Base-by-base conservation (phyloP, 2,888 invertebrate genomes). In the Oscheius myriophilus region DNA sequence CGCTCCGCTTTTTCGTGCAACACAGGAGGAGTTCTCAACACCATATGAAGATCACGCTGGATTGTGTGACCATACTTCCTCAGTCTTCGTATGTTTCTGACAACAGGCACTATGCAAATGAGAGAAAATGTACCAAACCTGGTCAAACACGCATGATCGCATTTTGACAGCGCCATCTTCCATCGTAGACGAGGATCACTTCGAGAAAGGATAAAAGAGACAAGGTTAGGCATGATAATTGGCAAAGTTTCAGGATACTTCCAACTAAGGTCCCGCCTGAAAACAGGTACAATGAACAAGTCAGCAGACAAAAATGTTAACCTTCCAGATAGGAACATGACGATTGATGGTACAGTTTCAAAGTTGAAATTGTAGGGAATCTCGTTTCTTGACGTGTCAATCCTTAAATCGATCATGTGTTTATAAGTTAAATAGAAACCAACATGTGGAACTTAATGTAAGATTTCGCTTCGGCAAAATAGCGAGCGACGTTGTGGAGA, bases 311-410 rank as follows among this genome's bases (percentile, higher is more conserved):
- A 25, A 67, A 14, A 21, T n/a, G 39, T 18, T 33, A 21, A 41
- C 42, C 71, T 63, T 18, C 55, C 65, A 25, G 65, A 23, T 7
- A 78, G 76, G 46, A 78, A 75, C 65, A 78, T 70, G 11, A 79
- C 71, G 23, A 79, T 16, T 12, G 75, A 64, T 14, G 78, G 78
- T 1, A 78, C 54, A 6, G 59, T 43, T 21, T 78, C 78, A 53
- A 78, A 78, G 41, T 45, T 52, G 53, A 78, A 79, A 18, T 71
- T 59, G 41, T 68, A 79, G 0, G 78, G 78, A n/a, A 78, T 41
- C 7, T 73, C 67, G 53, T 79, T 70, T 21, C 69, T 43, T 0
- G 78, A 76, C 14, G 71, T 61, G 51, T 79, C 79, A 39, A 79
- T 69, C 14, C 77, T 77, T 42, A 58, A 70, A 61, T 33, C 0